Evolutionary conservation across 1,140 invertebrate genomes (phyloP).

Genomic region (Cydia amplana): DNA sequence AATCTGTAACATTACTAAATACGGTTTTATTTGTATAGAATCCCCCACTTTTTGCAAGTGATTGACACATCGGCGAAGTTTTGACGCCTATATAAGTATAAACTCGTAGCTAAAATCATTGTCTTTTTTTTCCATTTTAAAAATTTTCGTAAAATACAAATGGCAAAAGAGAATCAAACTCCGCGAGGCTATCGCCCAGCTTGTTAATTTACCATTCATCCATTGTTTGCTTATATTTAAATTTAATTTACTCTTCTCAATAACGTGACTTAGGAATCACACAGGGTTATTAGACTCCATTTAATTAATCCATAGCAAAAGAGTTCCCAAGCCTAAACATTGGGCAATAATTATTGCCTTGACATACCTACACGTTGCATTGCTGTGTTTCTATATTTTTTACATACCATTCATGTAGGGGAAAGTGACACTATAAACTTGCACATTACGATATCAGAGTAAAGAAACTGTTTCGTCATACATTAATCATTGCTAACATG

Average conservation of each 20-base stretch:
- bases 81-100: too few species aligned
- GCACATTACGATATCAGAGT: slow-evolving; percentile 18
- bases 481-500: slow-evolving; percentile 28
- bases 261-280: background rate
- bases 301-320: slow-evolving; percentile 25
- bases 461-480: slow-evolving; percentile 28
- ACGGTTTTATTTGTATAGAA: too few species aligned
- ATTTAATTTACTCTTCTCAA: background rate
- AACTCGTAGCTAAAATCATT: too few species aligned
- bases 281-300: slow-evolving; percentile 3
- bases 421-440: slow-evolving; percentile 28
- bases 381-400: slow-evolving; percentile 22
- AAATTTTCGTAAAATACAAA: too few species aligned
- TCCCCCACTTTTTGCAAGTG: too few species aligned
- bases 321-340: slow-evolving; percentile 18
- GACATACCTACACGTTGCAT: slow-evolving; percentile 24
- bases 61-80: too few species aligned
- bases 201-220: background rate
- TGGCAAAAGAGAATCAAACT: too few species aligned
- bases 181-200: too few species aligned
- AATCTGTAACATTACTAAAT: too few species aligned
- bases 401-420: background rate
- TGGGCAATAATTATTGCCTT: slow-evolving; percentile 30
- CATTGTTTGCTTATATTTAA: background rate
- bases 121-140: too few species aligned